Evolutionary conservation across 2,888 invertebrate species (phyloP).

Genomic region (Baccha elongata): DNA sequence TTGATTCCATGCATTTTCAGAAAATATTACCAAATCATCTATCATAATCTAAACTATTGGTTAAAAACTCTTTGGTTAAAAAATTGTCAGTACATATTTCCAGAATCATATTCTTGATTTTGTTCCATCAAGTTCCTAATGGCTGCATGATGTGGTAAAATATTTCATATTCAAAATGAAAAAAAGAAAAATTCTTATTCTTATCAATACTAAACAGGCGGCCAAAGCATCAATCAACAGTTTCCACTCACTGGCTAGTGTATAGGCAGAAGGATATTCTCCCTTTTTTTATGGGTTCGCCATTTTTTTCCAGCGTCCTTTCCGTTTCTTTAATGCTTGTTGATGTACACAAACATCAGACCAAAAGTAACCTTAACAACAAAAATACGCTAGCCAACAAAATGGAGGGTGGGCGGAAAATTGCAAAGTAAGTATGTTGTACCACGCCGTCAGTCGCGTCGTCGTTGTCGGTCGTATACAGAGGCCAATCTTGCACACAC

Average conservation of each 20-base stretch:
- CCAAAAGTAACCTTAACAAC: slow-evolving; percentile 65
- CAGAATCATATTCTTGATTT: background rate
- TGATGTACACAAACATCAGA: slow-evolving; percentile 57
- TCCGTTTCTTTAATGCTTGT: slow-evolving; percentile 28
- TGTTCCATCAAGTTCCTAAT: background rate
- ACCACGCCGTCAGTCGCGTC: slow-evolving; percentile 29
- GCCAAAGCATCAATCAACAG: slow-evolving; percentile 79
- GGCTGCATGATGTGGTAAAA: slow-evolving; percentile 11
- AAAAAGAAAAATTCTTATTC: slow-evolving; percentile 71
- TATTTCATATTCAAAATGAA: slow-evolving; percentile 57
- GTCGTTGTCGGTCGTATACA: no score
- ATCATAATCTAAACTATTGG: no score
- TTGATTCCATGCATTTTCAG: no score
- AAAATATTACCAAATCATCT: no score
- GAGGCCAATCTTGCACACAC: slow-evolving; percentile 67
- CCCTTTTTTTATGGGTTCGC: slow-evolving; percentile 67
- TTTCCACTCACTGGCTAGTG: slow-evolving; percentile 79
- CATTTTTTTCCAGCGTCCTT: slow-evolving; percentile 66
- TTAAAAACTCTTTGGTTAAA: no score
- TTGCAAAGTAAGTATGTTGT: slow-evolving; percentile 72
- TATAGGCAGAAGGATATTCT: slow-evolving; percentile 50
- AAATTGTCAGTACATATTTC: no score
- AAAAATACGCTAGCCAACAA: slow-evolving; percentile 53
- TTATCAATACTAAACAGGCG: slow-evolving; percentile 78
- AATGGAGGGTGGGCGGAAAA: slow-evolving; percentile 73